Base-by-base conservation (phyloP, 2,797 vertebrate genomes). In the Zenarchopterus dispar region DNA sequence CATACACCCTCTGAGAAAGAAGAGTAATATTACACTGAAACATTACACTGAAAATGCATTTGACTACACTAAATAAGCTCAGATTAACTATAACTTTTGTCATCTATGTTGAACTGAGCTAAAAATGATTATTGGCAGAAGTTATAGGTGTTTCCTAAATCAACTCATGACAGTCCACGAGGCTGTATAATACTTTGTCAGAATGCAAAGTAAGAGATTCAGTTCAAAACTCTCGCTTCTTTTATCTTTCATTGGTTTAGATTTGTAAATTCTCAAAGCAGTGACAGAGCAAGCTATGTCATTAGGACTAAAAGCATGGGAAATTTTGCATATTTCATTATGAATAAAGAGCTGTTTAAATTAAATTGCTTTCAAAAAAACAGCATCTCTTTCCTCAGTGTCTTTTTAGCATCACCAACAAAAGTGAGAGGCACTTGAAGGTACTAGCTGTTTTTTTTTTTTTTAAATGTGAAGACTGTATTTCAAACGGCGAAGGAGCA, bases 401-500 rank as follows among this genome's bases (percentile, higher is more conserved):
- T 65, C 62, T 62, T 18, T 63, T 70, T 50, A 72, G 51, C 36
- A 21, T 48, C 15, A 11, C 41, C 13, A 39, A 22, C 46, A 49
- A 61, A 77, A 71, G 73, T 57, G 61, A 73, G 63, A 56, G 21
- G 23, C 36, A 47, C 64, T 75, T 61, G 51, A 59, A 80, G 67
- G 52, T 59, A 53, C 56, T 15, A 15, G 10, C 42, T 58, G 21
- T 26, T 55, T 61, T 67, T 57, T 46, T 46, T 57, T 46, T 46
- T 59, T 67, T 72, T 67, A 51, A 49, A 51, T 55, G 41, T 23
- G 61, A 24, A 54, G 57, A 31, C 66, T 66, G 62, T 69, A 75
- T 83, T 77, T 90, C 83, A 87, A 83, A 86, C 75, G 51, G 73
- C 8, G 73, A 64, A 58, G 62, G 69, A 73, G 72, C 77, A 84